These are phyloP conservation scores for Tholera decimalis DNA, from an alignment of 2,888 invertebrate genomes.

Conservation along the genomic window DNA sequence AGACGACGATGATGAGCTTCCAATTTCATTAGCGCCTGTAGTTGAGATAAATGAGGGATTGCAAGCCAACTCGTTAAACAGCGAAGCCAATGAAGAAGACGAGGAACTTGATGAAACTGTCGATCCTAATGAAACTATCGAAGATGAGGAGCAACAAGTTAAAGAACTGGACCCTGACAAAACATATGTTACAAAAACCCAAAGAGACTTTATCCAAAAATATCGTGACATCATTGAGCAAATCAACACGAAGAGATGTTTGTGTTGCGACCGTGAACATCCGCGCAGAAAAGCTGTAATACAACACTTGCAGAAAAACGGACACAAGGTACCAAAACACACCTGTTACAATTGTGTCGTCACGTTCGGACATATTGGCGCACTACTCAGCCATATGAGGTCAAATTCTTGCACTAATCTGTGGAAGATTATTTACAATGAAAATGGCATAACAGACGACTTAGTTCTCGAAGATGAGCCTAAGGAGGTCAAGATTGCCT, in stretches of 20 bases:
- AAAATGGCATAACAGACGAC: conserved; percentile 88
- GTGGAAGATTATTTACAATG: conserved; percentile 89
- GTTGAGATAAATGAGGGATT: conserved; percentile 89
- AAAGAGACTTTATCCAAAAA: conserved; percentile 86
- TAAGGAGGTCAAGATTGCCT: conserved; percentile 82
- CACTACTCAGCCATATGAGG: conserved; percentile 89
- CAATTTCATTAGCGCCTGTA: conserved; percentile 80
- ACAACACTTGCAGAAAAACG: conserved; percentile 90
- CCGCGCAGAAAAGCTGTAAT: conserved; percentile 90
- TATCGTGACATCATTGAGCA: conserved; percentile 88
- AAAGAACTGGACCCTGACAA: conserved; percentile 84
- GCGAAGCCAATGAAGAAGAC: conserved; percentile 81
- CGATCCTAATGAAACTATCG: conserved; percentile 77
- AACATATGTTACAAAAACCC: conserved; percentile 84
- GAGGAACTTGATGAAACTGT: conserved; percentile 77
- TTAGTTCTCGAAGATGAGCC: conserved; percentile 86
- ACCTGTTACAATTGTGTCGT: conserved; percentile 92
- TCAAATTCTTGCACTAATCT: conserved; percentile 87
- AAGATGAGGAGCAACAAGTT: conserved; percentile 66
- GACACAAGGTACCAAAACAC: conserved; percentile 91
- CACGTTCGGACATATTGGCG: conserved; percentile 90
- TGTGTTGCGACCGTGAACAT: conserved; percentile 87
- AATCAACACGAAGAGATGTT: conserved; percentile 88
- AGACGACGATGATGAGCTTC: conserved; percentile 84
- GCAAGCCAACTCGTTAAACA: conserved; percentile 80